phyloP scores from a whole-genome alignment of 2,113 vertebrate genomes.

The Lamprologus lemairii region DNA sequence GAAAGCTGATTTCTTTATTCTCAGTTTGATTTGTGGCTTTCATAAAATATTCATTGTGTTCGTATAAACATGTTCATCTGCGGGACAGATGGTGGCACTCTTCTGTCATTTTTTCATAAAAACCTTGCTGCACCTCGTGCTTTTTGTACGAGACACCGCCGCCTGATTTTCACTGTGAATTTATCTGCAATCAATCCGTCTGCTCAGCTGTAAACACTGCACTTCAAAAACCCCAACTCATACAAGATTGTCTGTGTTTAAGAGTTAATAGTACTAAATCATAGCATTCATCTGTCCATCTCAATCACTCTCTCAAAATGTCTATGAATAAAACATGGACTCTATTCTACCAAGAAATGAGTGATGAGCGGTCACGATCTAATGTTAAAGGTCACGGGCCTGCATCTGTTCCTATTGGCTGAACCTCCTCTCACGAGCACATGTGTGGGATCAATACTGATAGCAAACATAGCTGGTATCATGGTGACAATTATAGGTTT shows the following conservation, averaged over 20 bases:
- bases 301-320: constrained; percentile 33
- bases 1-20: background rate
- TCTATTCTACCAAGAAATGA: constrained; percentile 6
- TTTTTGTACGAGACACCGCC: background rate
- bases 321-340: constrained; percentile 63
- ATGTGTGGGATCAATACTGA: constrained; percentile 42
- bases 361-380: constrained; percentile 37
- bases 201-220: constrained; percentile 10
- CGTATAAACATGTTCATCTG: background rate
- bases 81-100: background rate
- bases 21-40: background rate
- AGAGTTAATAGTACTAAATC: constrained; percentile 54
- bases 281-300: constrained; percentile 30
- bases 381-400: constrained; percentile 30
- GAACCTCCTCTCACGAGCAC: constrained; percentile 16
- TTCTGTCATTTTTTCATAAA: background rate
- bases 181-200: constrained; percentile 28
- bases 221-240: constrained; percentile 17
- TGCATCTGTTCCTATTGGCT: background rate
- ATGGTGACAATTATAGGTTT: constrained; percentile 57
- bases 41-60: background rate
- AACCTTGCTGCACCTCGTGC: background rate
- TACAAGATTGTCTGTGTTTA: constrained; percentile 50
- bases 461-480: constrained; percentile 27
- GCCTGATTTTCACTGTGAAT: constrained; percentile 13